Evolutionary conservation across 2,888 invertebrate genomes (phyloP).

Genomic region (Himalopsyche tibetana): DNA sequence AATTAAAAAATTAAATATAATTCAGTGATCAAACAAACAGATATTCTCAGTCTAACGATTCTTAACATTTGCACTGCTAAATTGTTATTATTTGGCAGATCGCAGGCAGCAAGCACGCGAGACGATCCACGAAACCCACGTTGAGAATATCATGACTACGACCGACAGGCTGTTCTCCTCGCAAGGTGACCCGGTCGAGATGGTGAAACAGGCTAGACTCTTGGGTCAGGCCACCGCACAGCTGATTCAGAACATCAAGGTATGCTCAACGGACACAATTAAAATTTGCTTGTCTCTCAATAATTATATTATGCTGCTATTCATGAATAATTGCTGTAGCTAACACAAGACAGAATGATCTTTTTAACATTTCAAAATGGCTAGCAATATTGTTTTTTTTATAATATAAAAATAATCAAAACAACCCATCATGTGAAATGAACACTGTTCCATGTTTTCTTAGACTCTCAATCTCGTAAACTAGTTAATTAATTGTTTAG

Average conservation of each 20-base stretch:
- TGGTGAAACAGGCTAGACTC: slow-evolving; percentile 94
- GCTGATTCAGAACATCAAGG: slow-evolving; percentile 95
- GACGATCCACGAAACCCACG: slow-evolving; percentile 84
- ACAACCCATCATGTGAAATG: too few species aligned
- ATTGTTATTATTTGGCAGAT: slow-evolving; percentile 68
- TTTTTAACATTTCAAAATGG: too few species aligned
- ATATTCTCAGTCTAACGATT: too few species aligned
- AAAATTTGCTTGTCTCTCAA: too few species aligned
- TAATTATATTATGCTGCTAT: neutral
- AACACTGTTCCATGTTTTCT: too few species aligned
- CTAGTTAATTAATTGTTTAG: too few species aligned
- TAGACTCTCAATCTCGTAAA: too few species aligned
- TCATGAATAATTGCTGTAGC: neutral
- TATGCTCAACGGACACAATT: slow-evolving; percentile 63
- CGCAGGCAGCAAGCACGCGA: slow-evolving; percentile 81
- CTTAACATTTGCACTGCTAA: neutral
- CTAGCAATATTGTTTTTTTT: too few species aligned
- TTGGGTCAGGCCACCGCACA: slow-evolving; percentile 96
- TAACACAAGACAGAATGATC: neutral
- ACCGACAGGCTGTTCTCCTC: slow-evolving; percentile 92
- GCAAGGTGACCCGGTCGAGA: slow-evolving; percentile 92
- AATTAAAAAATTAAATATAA: too few species aligned
- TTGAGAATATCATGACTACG: slow-evolving; percentile 92
- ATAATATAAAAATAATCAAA: too few species aligned
- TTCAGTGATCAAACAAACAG: too few species aligned